Conservation (phyloP, 2,113 vertebrate species). For the Eulemur rufifrons region DNA sequence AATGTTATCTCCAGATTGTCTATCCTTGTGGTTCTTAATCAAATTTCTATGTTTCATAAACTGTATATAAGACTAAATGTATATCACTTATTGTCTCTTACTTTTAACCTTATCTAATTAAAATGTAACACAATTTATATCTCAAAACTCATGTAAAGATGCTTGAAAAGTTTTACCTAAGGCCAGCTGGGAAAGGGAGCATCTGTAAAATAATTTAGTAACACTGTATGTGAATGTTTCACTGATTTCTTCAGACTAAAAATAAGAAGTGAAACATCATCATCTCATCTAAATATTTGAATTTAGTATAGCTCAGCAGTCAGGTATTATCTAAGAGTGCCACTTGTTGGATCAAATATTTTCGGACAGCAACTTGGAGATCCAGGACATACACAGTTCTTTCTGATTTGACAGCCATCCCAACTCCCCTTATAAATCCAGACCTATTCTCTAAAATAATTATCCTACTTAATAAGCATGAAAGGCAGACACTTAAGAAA, state of each 20-base stretch:
- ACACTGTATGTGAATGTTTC: background rate
- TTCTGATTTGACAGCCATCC: background rate
- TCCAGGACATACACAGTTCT: background rate
- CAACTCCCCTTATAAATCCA: background rate
- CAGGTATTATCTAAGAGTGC: background rate
- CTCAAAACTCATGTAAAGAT: background rate
- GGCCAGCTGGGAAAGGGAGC: background rate
- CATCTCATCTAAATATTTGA: background rate
- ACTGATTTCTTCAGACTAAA: background rate
- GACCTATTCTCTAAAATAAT: background rate
- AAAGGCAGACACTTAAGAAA: background rate
- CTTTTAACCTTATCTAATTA: background rate
- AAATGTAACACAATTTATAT: constrained; percentile 10
- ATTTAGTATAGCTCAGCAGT: background rate
- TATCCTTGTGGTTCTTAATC: background rate
- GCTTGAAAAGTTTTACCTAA: background rate
- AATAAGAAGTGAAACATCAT: background rate
- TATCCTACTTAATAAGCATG: background rate
- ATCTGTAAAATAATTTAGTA: background rate
- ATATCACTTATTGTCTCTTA: background rate
- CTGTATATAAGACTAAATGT: background rate
- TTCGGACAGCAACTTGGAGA: background rate
- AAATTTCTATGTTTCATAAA: background rate
- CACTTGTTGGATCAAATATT: background rate
- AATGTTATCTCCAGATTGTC: background rate